Evolutionary conservation across 2,797 vertebrate species (phyloP).

Genomic region (Enteromius anoplus): DNA sequence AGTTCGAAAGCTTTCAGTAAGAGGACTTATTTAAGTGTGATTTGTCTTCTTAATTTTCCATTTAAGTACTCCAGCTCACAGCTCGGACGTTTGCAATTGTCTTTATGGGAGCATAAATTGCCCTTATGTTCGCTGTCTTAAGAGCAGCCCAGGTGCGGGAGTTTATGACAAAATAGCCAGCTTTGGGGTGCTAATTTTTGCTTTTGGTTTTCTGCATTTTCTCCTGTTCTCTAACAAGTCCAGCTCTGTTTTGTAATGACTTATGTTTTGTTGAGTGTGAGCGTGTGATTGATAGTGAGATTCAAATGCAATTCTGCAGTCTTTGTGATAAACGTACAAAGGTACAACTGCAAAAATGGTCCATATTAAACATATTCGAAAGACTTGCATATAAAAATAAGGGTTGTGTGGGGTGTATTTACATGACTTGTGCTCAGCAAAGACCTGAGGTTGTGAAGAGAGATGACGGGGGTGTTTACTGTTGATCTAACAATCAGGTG

Average conservation of each 20-base stretch:
- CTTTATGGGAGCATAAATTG: not conserved
- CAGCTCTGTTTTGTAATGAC: not conserved
- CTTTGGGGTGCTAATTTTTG: not conserved
- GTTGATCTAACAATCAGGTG: not conserved
- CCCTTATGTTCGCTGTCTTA: constrained; percentile 9
- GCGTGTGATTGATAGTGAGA: not conserved
- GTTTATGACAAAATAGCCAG: not conserved
- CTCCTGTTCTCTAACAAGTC: not conserved
- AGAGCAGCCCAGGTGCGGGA: not conserved
- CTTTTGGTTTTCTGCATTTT: not conserved
- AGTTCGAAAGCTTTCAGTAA: constrained; percentile 6
- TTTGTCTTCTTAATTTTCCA: constrained; percentile 14
- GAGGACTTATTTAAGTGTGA: constrained; percentile 9
- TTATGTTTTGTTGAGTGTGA: not conserved
- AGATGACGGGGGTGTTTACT: not conserved
- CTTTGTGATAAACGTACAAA: not conserved
- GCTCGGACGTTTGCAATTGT: not conserved
- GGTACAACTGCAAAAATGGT: not conserved
- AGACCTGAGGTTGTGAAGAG: not conserved
- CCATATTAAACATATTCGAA: not conserved
- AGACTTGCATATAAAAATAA: constrained; percentile 1
- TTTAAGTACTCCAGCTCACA: not conserved
- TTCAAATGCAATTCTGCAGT: not conserved
- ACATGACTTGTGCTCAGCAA: constrained; percentile 7
- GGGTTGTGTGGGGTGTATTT: constrained; percentile 16